Base-by-base conservation (phyloP, 2,888 invertebrate species). In the Scaptomyza reducta region DNA sequence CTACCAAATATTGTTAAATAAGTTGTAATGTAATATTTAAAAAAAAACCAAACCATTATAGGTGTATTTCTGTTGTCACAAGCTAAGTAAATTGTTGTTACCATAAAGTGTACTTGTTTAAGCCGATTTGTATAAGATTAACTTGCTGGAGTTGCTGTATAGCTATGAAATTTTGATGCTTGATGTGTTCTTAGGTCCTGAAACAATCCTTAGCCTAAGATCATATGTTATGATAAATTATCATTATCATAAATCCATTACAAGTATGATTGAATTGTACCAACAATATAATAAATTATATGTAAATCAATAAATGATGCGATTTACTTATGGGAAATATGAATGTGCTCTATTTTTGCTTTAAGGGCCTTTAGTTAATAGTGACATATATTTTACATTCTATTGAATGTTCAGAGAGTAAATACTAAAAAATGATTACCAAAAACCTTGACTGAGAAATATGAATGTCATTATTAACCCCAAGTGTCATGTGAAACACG, bases 1-100 rank as follows among this genome's bases (percentile, higher is more conserved):
- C 58, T 41, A 73, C 81, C 81, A 82, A 82, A 87, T 76, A 86
- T 82, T 70, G 38, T 67, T 6, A 44, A 47, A 16, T 84, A 87
- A 66, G 72, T 65, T 69, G 40, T 16, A 70, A 50, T 67, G 6
- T 61, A 71, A 31, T 71, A 65, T 58, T 76, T 57, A 47, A 65
- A 10, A 33, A 29, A 25, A 18, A 54, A 5, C 1, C 3, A 10
- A 10, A 31, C 31, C 16, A 22, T 22, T 49, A 22, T 14, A 49
- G 18, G 6, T 66, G 18, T 58, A 61, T 51, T 54, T 46, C 38
- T 74, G 40, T 51, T 67, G 22, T 58, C 49, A n/a, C 44, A 54
- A 73, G 27, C 60, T 60, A 60, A 57, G n/a, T 3, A 58, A 74
- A 67, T 77, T 50, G 38, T 55, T 55, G 14, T 51, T 55, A 66